These are phyloP conservation scores for Drosophila equinoxialis DNA, from an alignment of 1,140 invertebrate genomes.

Conservation along the genomic window DNA sequence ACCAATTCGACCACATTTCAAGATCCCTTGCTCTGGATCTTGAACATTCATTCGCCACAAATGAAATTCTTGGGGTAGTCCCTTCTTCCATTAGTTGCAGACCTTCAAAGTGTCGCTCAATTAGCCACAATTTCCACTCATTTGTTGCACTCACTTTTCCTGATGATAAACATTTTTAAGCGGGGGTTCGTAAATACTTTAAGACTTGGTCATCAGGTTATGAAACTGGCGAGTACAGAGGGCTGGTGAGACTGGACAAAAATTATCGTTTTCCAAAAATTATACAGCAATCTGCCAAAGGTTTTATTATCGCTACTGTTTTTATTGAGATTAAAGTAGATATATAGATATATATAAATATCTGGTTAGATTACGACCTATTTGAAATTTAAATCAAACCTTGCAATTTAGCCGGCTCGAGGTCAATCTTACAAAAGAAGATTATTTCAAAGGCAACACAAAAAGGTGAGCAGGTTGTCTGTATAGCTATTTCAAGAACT, in stretches of 20 bases:
- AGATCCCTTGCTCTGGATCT: neutral
- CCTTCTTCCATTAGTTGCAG: constrained; percentile 20
- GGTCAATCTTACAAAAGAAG: no score
- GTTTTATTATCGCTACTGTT: constrained; percentile 30
- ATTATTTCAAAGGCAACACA: no score
- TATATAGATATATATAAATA: no score
- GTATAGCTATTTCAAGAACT: no score
- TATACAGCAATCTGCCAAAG: constrained; percentile 20
- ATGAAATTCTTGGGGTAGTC: neutral
- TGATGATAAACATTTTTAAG: neutral
- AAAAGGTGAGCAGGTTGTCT: no score
- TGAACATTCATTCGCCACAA: no score
- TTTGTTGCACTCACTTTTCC: constrained; percentile 34
- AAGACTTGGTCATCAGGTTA: constrained; percentile 39
- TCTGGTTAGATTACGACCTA: no score
- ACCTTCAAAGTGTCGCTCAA: constrained; percentile 19
- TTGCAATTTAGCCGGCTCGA: no score
- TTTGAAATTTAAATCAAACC: no score
- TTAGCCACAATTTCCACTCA: constrained; percentile 35
- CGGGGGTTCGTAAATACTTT: constrained; percentile 17
- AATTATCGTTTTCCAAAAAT: constrained; percentile 3
- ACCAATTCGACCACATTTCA: constrained; percentile 17
- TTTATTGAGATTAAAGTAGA: no score
- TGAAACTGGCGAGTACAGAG: neutral
- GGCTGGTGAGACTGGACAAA: neutral